Base-by-base conservation (phyloP, 2,797 vertebrate species). In the Diplodus sargus region DNA sequence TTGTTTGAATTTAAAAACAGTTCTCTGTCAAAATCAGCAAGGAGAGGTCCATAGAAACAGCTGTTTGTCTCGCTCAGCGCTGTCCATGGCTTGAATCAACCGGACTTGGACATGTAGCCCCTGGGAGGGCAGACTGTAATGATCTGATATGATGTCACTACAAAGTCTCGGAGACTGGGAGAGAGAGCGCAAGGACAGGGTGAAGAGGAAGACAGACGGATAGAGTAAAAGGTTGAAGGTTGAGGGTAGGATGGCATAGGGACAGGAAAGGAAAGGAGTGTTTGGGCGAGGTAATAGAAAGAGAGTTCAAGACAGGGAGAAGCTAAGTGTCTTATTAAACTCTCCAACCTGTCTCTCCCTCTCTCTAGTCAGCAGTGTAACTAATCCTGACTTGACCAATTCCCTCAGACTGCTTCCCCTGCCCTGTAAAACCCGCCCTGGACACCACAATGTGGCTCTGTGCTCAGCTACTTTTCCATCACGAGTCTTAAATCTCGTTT, bases 351-450 rank as follows among this genome's bases (percentile, higher is more conserved):
- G 76, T 78, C 63, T 75, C 74, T 75, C 62, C 75, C 64, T 84
- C 81, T 87, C 71, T 85, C 34, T 73, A 77, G 79, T 71, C 82
- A 84, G 78, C 70, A 53, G 43, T 70, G 54, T 87, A 91, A 90
- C 84, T 90, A 86, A 87, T 92, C 77, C 85, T 80, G 82, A 88
- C 78, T 81, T 74, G 74, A 86, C 83, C 79, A 76, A 74, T 85
- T 90, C 89, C 77, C 53, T 47, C 57, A 63, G 56, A 78, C 65
- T 66, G 23, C 49, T 23, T 54, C 51, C 10, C 48, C 16, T 20
- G 25, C 20, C 22, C 51, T 54, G 54, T 82, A 67, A 25, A 69
- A 84, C 74, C 64, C 42, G 65, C 61, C 69, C 70, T 64, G 28
- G 42, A 72, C 45, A 47, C 68, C 60, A 62, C 62, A 68, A 8